Base-by-base conservation (phyloP, 1,140 invertebrate genomes). In the Apis florea region DNA sequence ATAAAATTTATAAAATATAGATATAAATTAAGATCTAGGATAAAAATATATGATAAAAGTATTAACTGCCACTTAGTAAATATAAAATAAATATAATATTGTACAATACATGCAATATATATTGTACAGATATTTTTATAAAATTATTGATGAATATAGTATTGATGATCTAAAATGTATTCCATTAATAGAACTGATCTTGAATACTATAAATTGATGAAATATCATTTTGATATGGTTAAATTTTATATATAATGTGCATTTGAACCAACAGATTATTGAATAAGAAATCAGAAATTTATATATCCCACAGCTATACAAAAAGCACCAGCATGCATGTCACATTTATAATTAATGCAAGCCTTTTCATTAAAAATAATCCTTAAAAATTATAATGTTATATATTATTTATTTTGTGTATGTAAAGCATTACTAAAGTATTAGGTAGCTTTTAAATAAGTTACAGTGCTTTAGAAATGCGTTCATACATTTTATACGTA, bases 311-410 rank as follows among this genome's bases (percentile, higher is more conserved):
- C 71, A 89, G 77, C 82, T 85, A 85, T 89, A 85, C 82, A 88
- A 82, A 89, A 89, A 89, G 88, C 85, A 89, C 87, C 85, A 86
- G 70, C 82, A 89, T 87, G 84, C 84, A 88, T 49, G 63, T 84
- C 66, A 82, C 81, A 71, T 80, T 83, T 69, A 83, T 31, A 79
- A 85, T 85, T 75, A 83, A 86, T 86, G 21, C 67, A 31, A 83
- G 51, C 66, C 49, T 71, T 53, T 19, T 74, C 24, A 31, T 76
- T 77, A n/a, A 31, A 64, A 84, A 78, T 75, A 69, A 81, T 75
- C 9, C 61, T 73, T 81, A 51, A 67, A 68, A 79, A 72, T 61
- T 67, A 84, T 71, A 54, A 71, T 31, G 31, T 87, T 83, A 68
- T 59, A 68, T 77, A 79, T 53, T 80, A 64, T 63, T 79, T 86